Evolutionary conservation across 2,797 vertebrate genomes (phyloP).

Genomic region (Delichon dasypus): DNA sequence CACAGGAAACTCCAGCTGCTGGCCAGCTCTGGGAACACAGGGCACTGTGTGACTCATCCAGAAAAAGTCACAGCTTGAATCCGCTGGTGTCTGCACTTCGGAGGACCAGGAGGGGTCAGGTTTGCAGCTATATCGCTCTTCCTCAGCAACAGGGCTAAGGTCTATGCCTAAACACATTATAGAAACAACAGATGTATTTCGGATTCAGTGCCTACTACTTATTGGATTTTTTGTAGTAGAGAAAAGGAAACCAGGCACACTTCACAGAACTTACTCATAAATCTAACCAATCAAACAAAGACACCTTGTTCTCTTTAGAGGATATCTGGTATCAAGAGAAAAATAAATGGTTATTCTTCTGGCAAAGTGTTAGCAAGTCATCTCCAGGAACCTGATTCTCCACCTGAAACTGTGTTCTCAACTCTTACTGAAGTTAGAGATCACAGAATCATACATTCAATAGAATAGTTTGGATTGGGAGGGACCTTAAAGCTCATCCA

Average conservation of each 20-base stretch:
- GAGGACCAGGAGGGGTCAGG: slow-evolving; percentile 11
- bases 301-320: neutral
- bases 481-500: neutral
- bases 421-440: neutral
- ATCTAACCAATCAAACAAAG: neutral
- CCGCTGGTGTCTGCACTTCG: neutral
- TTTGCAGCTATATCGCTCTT: neutral
- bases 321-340: neutral
- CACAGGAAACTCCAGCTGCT: neutral
- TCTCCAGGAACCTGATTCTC: neutral
- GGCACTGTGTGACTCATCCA: neutral
- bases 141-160: neutral
- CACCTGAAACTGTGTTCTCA: rapidly evolving
- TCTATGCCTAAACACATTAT: neutral
- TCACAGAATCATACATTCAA: neutral
- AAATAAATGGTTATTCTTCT: neutral
- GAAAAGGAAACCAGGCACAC: neutral
- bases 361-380: neutral
- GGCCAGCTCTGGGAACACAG: neutral
- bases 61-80: neutral
- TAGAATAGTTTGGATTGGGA: neutral
- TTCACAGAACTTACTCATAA: neutral
- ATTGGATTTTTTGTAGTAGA: neutral
- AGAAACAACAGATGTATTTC: neutral
- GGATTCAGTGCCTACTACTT: neutral